Evolutionary conservation across 2,113 vertebrate genomes (phyloP).

Genomic region (Callaeas wilsoni): DNA sequence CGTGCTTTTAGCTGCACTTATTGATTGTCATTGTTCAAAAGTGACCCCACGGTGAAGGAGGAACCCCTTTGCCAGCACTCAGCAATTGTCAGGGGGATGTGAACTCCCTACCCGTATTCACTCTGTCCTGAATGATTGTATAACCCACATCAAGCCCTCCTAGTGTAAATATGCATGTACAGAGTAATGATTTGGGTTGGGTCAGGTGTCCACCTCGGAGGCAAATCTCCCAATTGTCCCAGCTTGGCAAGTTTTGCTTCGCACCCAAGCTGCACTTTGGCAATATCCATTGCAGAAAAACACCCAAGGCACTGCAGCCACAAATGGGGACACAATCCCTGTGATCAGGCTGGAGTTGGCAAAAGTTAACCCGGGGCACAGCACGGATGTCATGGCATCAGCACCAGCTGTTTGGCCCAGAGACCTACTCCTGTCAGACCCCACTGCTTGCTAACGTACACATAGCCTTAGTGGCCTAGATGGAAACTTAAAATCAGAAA

Average conservation of each 20-base stretch:
- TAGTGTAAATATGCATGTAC: neutral
- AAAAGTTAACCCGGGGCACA: rapidly evolving
- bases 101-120: neutral
- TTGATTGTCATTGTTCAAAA: neutral
- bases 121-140: neutral
- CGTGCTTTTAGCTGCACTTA: neutral
- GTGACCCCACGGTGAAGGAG: neutral
- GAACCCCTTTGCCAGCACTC: neutral
- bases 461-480: neutral
- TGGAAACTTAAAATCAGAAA: neutral
- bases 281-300: neutral
- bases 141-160: neutral
- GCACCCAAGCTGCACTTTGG: neutral
- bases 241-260: neutral
- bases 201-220: neutral
- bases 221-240: rapidly evolving
- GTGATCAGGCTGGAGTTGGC: neutral
- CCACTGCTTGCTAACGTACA: neutral
- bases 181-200: neutral
- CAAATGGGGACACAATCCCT: neutral
- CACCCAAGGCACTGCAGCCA: neutral
- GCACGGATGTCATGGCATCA: neutral
- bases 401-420: neutral
- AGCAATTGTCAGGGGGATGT: neutral
- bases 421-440: neutral